Evolutionary conservation across 2,113 vertebrate genomes (phyloP), one percentile per base, ranked within the genome.

Genomic region (Rhombomys opimus): DNA sequence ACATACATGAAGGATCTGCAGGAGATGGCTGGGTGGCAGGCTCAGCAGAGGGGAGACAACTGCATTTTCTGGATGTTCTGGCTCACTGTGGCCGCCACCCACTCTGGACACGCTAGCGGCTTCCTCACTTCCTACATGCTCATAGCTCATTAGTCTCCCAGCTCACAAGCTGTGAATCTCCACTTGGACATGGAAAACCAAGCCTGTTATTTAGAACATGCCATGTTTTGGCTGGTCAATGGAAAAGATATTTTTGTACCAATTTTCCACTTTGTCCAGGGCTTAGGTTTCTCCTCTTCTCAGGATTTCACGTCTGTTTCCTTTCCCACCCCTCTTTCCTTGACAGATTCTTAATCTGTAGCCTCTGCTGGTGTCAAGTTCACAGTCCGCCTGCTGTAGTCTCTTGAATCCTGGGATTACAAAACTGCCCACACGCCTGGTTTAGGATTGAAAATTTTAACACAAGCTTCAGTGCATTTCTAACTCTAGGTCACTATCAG

Each of bases 211-310:
- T 91, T 94, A 87, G 17, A 94, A 82, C 46, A 73, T 3, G 54
- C 32, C 3, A 9, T 35, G 27, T 27, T 94, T 93, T 32, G 59
- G 72, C 27, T 91, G 92, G 75, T 11, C 20, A 67, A 52, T 59
- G 89, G 30, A 91, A 57, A 93, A 61, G 61, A 77, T n/a, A 65
- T 54, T 63, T 95, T 95, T 63, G 18, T 65, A 72, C 63, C 20
- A 67, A 41, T 52, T 76, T 96, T 86, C 87, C 54, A 46, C 38
- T 72, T 78, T 86, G 30, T 54, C 73, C 63, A 76, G 90, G 38
- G 75, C 90, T 70, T 92, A 70, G 78, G 30, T 52, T 87, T 70
- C 65, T 70, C 30, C 15, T 67, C 41, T 32, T n/a, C 81, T 84
- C 2, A 0, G 41, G 22, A 25, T 15, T 9, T 46, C 38, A 10